phyloP scores from a whole-genome alignment of 2,797 vertebrate species.

The Halcyon leucocephala region DNA sequence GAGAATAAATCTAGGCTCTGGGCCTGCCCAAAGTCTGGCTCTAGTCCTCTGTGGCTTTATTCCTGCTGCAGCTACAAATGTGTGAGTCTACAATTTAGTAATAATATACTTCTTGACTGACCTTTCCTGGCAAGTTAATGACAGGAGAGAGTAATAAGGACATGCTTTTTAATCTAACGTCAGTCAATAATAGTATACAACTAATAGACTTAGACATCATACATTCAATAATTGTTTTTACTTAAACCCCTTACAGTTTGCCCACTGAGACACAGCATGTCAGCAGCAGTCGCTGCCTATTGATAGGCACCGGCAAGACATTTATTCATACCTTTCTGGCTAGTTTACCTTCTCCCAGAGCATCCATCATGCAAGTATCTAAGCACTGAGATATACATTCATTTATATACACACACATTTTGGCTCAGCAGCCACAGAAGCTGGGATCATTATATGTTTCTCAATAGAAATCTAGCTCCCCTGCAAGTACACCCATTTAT shows the following conservation, averaged over 20 bases:
- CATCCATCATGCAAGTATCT: background rate
- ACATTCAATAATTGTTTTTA: conserved; percentile 72
- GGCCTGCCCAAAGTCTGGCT: conserved; percentile 33
- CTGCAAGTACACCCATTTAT: conserved; percentile 14
- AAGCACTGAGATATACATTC: background rate
- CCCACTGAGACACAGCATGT: conserved; percentile 43
- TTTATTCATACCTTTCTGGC: conserved; percentile 39
- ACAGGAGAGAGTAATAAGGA: conserved; percentile 63
- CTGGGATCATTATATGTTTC: background rate
- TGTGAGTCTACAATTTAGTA: conserved; percentile 54
- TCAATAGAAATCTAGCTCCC: conserved; percentile 9
- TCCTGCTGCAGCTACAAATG: conserved; percentile 20
- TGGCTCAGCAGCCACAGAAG: conserved; percentile 2
- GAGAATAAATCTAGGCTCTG: conserved; percentile 29
- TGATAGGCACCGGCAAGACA: conserved; percentile 21
- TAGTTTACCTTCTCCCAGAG: background rate
- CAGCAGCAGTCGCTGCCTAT: conserved; percentile 21
- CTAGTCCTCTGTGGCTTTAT: background rate
- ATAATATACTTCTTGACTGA: conserved; percentile 61
- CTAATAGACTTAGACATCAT: conserved; percentile 66
- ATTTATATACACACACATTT: conserved; percentile 17
- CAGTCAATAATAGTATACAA: conserved; percentile 63
- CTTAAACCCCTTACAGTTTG: conserved; percentile 50
- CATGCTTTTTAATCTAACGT: conserved; percentile 64
- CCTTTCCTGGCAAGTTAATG: conserved; percentile 65